Evolutionary conservation across 2,797 vertebrate species (phyloP).

Genomic region (Pangasius krempfi): DNA sequence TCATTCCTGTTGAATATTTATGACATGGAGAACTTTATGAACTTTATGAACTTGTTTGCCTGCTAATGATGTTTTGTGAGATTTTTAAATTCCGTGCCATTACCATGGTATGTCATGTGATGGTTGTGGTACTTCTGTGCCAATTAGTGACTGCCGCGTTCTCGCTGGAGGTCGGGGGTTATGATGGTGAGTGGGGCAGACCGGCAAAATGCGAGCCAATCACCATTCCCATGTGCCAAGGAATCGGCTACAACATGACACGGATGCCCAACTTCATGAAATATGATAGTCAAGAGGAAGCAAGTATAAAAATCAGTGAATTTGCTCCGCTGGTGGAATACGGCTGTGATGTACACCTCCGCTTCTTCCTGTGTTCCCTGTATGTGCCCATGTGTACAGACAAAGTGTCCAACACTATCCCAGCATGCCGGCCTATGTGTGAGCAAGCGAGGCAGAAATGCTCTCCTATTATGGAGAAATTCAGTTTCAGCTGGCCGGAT

Average conservation of each 20-base stretch:
- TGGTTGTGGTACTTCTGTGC: slow-evolving; percentile 68
- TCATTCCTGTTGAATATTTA: neutral
- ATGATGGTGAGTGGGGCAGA: slow-evolving; percentile 77
- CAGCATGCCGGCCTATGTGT: slow-evolving; percentile 89
- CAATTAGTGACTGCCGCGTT: slow-evolving; percentile 67
- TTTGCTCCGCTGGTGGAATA: slow-evolving; percentile 86
- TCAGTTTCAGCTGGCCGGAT: slow-evolving; percentile 86
- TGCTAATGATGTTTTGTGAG: slow-evolving; percentile 30
- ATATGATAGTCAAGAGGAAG: slow-evolving; percentile 83
- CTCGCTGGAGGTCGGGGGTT: slow-evolving; percentile 75
- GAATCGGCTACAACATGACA: slow-evolving; percentile 89
- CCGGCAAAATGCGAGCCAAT: slow-evolving; percentile 81
- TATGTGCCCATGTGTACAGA: slow-evolving; percentile 88
- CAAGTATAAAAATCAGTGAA: slow-evolving; percentile 81
- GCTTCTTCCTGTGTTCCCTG: slow-evolving; percentile 88
- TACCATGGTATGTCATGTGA: slow-evolving; percentile 66
- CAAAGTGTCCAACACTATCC: slow-evolving; percentile 85
- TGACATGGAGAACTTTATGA: slow-evolving; percentile 12
- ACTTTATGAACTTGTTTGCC: neutral
- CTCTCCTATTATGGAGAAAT: slow-evolving; percentile 85
- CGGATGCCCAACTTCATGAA: slow-evolving; percentile 88
- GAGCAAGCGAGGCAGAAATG: slow-evolving; percentile 84
- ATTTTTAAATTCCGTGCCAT: slow-evolving; percentile 31
- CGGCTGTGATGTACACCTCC: slow-evolving; percentile 85
- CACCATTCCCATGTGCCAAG: slow-evolving; percentile 86